These are phyloP conservation scores for Macrotis lagotis DNA, from an alignment of 2,113 vertebrate species.

Conservation along the genomic window DNA sequence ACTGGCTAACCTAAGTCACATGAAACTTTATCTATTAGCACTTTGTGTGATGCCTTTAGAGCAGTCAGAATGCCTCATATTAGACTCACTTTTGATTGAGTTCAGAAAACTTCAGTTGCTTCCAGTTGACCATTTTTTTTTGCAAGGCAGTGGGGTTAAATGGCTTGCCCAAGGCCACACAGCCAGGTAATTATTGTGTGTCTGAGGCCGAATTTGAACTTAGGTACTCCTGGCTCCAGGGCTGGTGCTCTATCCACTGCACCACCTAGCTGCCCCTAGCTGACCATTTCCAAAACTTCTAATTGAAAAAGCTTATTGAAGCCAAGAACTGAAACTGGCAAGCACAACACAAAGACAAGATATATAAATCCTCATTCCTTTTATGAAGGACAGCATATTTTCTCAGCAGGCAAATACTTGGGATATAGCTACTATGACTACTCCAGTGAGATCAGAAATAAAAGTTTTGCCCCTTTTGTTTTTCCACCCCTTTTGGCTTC, in stretches of 20 bases:
- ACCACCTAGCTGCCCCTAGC: too few relatives aligned
- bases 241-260: too few relatives aligned
- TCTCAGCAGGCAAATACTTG: conserved; percentile 55
- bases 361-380: conserved; percentile 67
- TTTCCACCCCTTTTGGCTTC: not conserved
- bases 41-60: conserved; percentile 29
- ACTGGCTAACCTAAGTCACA: not conserved
- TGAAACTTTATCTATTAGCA: conserved; percentile 20
- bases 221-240: too few relatives aligned
- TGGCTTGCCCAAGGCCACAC: too few relatives aligned
- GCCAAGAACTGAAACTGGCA: conserved; percentile 56
- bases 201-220: too few relatives aligned
- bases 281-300: conserved; percentile 66
- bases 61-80: conserved; percentile 12
- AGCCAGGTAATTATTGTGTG: too few relatives aligned
- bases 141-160: too few relatives aligned
- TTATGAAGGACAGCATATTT: conserved; percentile 66
- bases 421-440: not conserved
- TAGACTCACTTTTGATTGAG: conserved; percentile 60
- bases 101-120: conserved; percentile 64
- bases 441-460: conserved; percentile 57
- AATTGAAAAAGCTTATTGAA: conserved; percentile 60
- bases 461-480: conserved; percentile 32
- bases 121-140: conserved; percentile 73
- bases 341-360: conserved; percentile 58